phyloP scores from a whole-genome alignment of 2,113 vertebrate genomes.

The Platichthys stellatus region DNA sequence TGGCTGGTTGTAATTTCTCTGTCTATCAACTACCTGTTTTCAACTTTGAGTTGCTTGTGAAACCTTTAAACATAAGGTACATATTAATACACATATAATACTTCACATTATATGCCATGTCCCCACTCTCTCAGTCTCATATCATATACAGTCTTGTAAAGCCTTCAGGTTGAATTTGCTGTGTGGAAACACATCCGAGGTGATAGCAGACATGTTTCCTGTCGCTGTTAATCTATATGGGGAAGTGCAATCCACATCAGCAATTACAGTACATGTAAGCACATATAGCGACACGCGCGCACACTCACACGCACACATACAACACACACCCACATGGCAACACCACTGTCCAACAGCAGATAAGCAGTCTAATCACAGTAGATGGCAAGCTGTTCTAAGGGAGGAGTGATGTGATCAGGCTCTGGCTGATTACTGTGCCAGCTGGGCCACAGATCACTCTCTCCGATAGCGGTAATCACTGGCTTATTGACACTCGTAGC shows the following conservation, averaged over 20 bases:
- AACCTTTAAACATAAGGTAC: neutral
- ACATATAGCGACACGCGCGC: neutral
- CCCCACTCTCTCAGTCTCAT: neutral
- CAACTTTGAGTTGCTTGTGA: neutral
- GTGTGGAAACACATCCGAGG: neutral
- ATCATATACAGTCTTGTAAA: neutral
- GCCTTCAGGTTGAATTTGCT: constrained; percentile 24
- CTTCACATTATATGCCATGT: neutral
- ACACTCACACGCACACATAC: neutral
- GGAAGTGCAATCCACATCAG: constrained; percentile 23
- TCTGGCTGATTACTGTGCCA: constrained; percentile 69
- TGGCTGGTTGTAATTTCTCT: too few species aligned
- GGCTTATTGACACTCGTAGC: constrained; percentile 59
- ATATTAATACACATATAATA: neutral
- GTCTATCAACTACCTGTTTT: too few species aligned
- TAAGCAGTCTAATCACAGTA: constrained; percentile 68
- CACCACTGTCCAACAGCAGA: constrained; percentile 42
- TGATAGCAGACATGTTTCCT: neutral
- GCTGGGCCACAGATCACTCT: constrained; percentile 65
- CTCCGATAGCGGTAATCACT: constrained; percentile 65
- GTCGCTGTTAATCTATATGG: constrained; percentile 2
- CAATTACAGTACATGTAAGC: neutral
- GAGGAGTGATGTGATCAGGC: constrained; percentile 63
- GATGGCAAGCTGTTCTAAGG: constrained; percentile 64
- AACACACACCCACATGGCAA: constrained; percentile 15